A percentile compares a stretch with the other conserved stretches of the same genome.
Evolutionary conservation across 2,888 invertebrate species (phyloP).

Genomic region (Chelonus formosanus): DNA sequence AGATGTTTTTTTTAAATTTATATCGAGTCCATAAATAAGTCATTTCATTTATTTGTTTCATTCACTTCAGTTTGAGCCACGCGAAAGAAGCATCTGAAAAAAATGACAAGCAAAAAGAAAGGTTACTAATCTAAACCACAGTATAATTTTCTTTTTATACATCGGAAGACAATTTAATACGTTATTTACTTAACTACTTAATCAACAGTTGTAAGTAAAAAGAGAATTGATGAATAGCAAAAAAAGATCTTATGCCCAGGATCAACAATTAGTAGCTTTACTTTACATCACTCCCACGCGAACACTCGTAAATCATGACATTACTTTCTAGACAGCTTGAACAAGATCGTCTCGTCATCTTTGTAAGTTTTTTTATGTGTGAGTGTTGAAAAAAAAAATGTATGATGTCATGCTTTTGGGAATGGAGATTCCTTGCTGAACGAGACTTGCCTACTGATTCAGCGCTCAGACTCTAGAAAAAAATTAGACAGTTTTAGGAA

Average conservation of each 20-base stretch:
- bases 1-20: no score
- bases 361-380: constrained; percentile 16
- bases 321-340: constrained; percentile 34
- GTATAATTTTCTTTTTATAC: no score
- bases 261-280: constrained; percentile 29
- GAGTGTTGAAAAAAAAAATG: constrained; percentile 23
- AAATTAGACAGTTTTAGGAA: constrained; percentile 1
- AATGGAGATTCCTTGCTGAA: constrained; percentile 24
- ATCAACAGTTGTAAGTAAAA: neutral
- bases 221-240: constrained; percentile 8
- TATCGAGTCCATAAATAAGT: no score
- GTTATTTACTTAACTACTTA: no score
- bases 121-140: no score
- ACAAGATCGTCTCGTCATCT: constrained; percentile 37
- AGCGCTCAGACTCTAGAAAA: neutral
- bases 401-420: constrained; percentile 42
- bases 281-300: constrained; percentile 25
- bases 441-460: constrained; percentile 12
- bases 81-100: no score
- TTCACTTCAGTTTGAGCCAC: no score
- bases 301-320: constrained; percentile 31
- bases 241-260: neutral
- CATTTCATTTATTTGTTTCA: no score
- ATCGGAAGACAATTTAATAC: neutral
- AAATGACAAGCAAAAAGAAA: no score